Evolutionary conservation across 2,113 vertebrate species (phyloP).

Genomic region (Sylvia atricapilla): DNA sequence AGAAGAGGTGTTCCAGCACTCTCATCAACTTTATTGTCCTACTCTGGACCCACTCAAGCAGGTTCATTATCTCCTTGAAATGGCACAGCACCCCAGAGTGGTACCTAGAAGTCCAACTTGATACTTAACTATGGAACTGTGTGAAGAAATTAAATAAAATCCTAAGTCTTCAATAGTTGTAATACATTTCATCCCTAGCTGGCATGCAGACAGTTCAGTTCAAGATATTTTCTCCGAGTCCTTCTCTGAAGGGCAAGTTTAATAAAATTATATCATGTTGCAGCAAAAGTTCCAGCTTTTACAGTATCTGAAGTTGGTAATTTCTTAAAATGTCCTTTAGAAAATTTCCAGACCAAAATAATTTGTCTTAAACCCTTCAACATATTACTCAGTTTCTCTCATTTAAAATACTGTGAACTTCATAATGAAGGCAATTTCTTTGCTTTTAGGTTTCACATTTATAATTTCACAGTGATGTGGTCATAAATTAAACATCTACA

Average conservation of each 20-base stretch:
- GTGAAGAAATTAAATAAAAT: not conserved
- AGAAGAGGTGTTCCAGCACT: not conserved
- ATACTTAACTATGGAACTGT: not conserved
- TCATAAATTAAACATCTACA: constrained; percentile 12
- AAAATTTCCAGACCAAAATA: not conserved
- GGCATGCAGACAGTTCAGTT: not conserved
- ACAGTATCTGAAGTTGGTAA: not conserved
- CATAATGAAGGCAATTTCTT: not conserved
- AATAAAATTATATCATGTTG: not conserved
- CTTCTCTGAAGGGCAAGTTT: not conserved
- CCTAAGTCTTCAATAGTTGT: not conserved
- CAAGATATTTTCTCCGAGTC: not conserved
- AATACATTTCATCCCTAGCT: not conserved
- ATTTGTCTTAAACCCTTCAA: not conserved
- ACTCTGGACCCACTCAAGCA: not conserved
- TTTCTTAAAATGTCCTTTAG: not conserved
- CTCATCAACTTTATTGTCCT: not conserved
- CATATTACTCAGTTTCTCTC: not conserved
- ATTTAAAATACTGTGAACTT: not conserved
- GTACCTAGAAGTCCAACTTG: not conserved
- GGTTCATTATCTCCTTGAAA: not conserved
- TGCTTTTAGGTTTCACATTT: constrained; percentile 22
- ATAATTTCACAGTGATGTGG: not conserved
- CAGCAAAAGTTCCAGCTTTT: not conserved
- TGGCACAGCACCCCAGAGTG: not conserved